Evolutionary conservation across 1,140 invertebrate genomes (phyloP), one percentile per base, ranked within the genome.

Genomic region (Orchesella cincta): DNA sequence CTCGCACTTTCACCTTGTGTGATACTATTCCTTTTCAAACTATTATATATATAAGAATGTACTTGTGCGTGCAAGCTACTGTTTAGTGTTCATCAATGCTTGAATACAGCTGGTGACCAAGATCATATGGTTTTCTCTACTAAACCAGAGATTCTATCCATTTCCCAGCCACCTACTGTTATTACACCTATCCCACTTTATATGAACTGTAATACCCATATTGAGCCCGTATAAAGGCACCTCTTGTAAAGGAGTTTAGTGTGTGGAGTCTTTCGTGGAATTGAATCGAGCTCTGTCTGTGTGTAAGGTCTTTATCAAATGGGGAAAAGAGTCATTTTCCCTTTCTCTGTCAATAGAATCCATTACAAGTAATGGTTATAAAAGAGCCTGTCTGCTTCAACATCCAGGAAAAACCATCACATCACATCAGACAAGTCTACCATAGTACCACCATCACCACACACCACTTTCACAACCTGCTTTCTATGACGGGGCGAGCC

Each of bases 351-450:
- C 73, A 74, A 74, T 74, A 74, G 36, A 74, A 52, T 74, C 73
- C 73, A 74, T 74, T 74, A 74, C 36, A 51, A 74, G 34, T 74
- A 74, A 74, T 74, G 73, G 73, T 74, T 57, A 57, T 57, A 57
- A 57, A n/a, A 57, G 52, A 36, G 31, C 26, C 54, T 57, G 33
- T 64, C 35, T 64, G 23, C 64, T 62, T 1, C 2, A 26, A 26
- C 1, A 54, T 29, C 28, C 12, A 73, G 2, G 18, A 20, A 73
- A 36, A 26, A 3, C 71, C 23, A 36, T 46, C 71, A 73, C 3
- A 14, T 46, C 31, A 14, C 71, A 36, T 29, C 33, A 29, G 67
- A 29, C 31, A 5, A 20, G 5, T 23, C 36, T 23, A 52, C 31
- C 31, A 70, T 51, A 36, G 51, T 39, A 67, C 28, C 29, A 35